Conservation (phyloP, 2,113 vertebrate genomes). For the Mola mola region DNA sequence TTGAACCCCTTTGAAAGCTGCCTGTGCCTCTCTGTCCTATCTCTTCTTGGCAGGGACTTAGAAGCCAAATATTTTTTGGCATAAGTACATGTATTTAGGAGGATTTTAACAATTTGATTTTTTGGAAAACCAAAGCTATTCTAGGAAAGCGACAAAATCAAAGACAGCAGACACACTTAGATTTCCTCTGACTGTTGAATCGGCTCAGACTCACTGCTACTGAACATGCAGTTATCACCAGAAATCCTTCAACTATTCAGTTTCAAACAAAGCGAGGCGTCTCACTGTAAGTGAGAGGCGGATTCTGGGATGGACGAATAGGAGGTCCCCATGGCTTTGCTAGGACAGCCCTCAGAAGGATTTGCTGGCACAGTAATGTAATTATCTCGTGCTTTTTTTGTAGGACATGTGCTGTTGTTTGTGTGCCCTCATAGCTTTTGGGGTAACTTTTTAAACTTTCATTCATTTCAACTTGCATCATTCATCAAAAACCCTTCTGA, state of each 20-base stretch:
- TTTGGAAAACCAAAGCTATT: too few relatives aligned
- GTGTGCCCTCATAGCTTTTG: conserved; percentile 14
- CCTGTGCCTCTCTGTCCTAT: conserved; percentile 34
- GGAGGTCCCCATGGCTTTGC: too few relatives aligned
- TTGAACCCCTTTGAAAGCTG: conserved; percentile 47
- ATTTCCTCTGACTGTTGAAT: too few relatives aligned
- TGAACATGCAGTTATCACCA: conserved; percentile 2
- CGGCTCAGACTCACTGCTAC: too few relatives aligned
- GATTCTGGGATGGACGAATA: too few relatives aligned
- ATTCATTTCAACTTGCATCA: conserved; percentile 11
- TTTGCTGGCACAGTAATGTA: conserved; percentile 48
- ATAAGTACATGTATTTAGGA: too few relatives aligned
- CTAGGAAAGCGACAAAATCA: too few relatives aligned
- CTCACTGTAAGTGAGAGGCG: too few relatives aligned
- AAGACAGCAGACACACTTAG: too few relatives aligned
- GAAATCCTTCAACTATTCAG: background rate
- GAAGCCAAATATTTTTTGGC: too few relatives aligned
- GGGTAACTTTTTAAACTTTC: conserved; percentile 14
- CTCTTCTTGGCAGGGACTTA: too few relatives aligned
- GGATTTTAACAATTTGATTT: too few relatives aligned
- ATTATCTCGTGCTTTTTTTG: conserved; percentile 44
- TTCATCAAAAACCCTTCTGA: background rate
- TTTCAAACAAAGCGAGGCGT: conserved; percentile 6
- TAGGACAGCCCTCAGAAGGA: conserved; percentile 52
- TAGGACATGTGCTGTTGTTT: conserved; percentile 34